These are phyloP conservation scores for Propsilocerus akamusi DNA, from an alignment of 1,140 invertebrate species.

Conservation along the genomic window DNA sequence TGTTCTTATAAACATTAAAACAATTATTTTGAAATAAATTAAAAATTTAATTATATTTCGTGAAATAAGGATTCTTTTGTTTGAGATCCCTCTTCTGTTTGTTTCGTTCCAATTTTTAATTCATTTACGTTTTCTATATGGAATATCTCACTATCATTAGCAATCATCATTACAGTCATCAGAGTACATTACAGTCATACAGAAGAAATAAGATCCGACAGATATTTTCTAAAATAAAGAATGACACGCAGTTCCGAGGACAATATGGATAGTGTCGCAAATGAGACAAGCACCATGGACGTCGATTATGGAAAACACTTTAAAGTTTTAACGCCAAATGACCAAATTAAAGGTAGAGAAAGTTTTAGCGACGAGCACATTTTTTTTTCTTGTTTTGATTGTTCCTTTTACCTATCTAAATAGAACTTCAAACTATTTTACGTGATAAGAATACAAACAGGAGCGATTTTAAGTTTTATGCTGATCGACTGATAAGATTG, in stretches of 20 bases:
- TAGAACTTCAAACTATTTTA: constrained; percentile 84
- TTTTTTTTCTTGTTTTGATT: not conserved
- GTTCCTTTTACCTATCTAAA: not conserved
- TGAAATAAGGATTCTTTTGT: too few relatives aligned
- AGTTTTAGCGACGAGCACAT: too few relatives aligned
- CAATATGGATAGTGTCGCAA: constrained; percentile 10
- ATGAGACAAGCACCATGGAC: constrained; percentile 15
- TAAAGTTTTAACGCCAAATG: constrained; percentile 61
- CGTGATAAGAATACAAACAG: constrained; percentile 85
- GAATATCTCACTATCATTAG: too few relatives aligned
- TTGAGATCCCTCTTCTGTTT: too few relatives aligned
- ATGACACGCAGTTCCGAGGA: not conserved
- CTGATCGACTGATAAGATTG: constrained; percentile 81
- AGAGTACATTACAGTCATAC: too few relatives aligned
- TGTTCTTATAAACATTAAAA: constrained; percentile 56
- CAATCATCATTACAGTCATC: too few relatives aligned
- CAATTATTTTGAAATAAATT: not conserved
- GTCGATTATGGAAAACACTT: constrained; percentile 61
- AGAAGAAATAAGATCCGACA: not conserved
- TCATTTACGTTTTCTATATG: too few relatives aligned
- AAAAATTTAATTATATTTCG: not conserved
- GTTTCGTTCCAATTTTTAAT: too few relatives aligned
- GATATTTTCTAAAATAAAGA: not conserved
- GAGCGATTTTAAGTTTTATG: constrained; percentile 97
- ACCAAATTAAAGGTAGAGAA: constrained; percentile 48